Base-by-base conservation (phyloP, 2,797 vertebrate species). In the Platyrinchus mystaceus region DNA sequence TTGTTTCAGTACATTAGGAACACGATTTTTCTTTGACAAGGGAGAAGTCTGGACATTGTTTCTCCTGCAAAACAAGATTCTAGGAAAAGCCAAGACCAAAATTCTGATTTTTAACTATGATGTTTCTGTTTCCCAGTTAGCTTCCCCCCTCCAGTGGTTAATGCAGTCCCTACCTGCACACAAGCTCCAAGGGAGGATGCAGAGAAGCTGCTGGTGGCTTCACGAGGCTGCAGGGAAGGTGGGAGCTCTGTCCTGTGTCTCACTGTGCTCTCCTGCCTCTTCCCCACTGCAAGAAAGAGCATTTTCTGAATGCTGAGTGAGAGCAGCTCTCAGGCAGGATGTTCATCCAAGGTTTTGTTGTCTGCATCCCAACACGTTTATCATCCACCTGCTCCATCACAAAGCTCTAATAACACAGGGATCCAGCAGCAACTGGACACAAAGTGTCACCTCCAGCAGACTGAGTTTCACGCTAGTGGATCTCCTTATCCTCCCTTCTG, bases 1-100 rank as follows among this genome's bases (percentile, higher is more conserved):
- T 13, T 0, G 0, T 26, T 52, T 53, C 64, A 34, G 34, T 11
- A 11, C 34, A 0, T 5, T 1, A 23, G 49, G 28, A 78, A 53
- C 0, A 0, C 0, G 22, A 30, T 37, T 87, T 73, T 46, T 8
- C 11, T 69, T 24, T 30, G 37, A 21, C 27, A 63, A 5, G 3
- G 16, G 12, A 88, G 17, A 67, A 67, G 14, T 14, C 47, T 14
- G 66, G 19, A 17, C 43, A 12, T 1, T 39, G 26, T 44, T 87
- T 71, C 37, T 50, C 27, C 85, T 28, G 55, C 24, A 63, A 56
- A 71, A 19, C 6, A 22, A 39, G 34, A 81, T 21, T 46, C 39
- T 14, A 52, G 55, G 41, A 27, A 73, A 86, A 68, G 7, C n/a
- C 22, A 10, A 66, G 41, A 36, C 0, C 0, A 30, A 70, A 73